Percentiles rank a stretch among this genome's conserved stretches.
Conservation (phyloP, 2,797 vertebrate genomes). For the Cryptoprocta ferox region DNA sequence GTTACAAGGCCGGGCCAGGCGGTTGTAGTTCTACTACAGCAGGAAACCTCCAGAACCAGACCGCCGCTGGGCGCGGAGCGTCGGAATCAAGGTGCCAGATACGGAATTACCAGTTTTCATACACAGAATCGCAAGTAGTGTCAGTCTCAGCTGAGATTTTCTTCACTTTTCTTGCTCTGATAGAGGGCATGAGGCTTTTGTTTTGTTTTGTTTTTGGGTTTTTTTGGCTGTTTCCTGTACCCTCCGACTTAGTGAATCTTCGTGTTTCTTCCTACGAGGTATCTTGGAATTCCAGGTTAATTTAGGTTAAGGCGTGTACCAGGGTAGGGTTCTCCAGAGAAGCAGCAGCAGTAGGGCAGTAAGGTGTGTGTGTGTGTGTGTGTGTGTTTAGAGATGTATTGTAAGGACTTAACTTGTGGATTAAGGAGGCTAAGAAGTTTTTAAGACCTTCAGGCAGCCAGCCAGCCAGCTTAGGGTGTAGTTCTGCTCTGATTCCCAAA, state of each 20-base stretch:
- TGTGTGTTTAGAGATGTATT: neutral
- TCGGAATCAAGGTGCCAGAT: neutral
- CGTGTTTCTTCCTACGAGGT: neutral
- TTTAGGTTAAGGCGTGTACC: constrained; percentile 17
- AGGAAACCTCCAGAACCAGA: neutral
- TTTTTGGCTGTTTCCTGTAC: neutral
- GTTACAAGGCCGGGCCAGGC: neutral
- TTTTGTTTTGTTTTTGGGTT: neutral
- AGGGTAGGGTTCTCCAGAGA: neutral
- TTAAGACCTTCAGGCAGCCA: neutral
- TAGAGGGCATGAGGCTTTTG: neutral
- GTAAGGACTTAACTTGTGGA: neutral
- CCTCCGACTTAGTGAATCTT: neutral
- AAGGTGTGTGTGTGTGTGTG: neutral
- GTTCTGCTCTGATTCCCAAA: neutral
- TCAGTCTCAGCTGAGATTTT: neutral
- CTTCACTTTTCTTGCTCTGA: neutral
- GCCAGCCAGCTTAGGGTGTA: neutral
- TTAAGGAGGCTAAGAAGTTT: neutral
- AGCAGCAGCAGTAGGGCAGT: neutral
- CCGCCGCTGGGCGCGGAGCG: neutral
- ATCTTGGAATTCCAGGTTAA: constrained; percentile 10
- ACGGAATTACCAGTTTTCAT: neutral
- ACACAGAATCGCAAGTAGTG: neutral
- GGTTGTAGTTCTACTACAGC: neutral